Percentiles rank a stretch among this genome's conserved stretches.
Evolutionary conservation across 2,797 vertebrate species (phyloP).

Genomic region (Harpagifer antarcticus): DNA sequence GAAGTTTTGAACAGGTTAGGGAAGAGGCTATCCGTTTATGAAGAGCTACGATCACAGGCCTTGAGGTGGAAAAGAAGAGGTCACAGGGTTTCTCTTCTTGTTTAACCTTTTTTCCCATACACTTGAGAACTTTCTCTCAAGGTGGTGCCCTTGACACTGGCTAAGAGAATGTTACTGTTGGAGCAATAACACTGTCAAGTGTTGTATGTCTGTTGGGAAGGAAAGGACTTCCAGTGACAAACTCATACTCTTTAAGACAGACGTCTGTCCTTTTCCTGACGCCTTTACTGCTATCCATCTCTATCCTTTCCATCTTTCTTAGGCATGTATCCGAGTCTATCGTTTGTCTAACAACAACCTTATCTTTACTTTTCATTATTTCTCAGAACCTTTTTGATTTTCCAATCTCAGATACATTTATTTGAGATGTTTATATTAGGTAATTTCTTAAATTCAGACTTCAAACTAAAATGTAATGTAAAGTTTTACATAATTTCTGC

Average conservation of each 20-base stretch:
- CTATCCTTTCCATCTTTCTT: conserved; percentile 23
- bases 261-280: background rate
- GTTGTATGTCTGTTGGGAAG: conserved; percentile 27
- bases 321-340: background rate
- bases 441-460: background rate
- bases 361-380: background rate
- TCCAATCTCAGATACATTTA: background rate
- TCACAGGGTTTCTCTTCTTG: conserved; percentile 10
- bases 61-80: conserved; percentile 6
- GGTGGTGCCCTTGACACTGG: conserved; percentile 35
- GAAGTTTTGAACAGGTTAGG: background rate
- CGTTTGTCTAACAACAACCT: background rate
- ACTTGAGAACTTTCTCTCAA: conserved; percentile 33
- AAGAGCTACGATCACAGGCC: background rate
- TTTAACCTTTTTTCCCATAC: conserved; percentile 10
- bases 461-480: background rate
- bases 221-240: conserved; percentile 34
- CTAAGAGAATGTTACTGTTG: conserved; percentile 29
- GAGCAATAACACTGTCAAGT: conserved; percentile 36
- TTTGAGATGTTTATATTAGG: background rate
- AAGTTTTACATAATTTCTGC: background rate
- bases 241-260: conserved; percentile 2
- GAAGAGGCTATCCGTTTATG: background rate
- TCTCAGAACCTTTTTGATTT: background rate
- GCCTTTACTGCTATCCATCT: background rate